Base-by-base conservation (phyloP, 2,797 vertebrate species). In the Ceryle rudis region DNA sequence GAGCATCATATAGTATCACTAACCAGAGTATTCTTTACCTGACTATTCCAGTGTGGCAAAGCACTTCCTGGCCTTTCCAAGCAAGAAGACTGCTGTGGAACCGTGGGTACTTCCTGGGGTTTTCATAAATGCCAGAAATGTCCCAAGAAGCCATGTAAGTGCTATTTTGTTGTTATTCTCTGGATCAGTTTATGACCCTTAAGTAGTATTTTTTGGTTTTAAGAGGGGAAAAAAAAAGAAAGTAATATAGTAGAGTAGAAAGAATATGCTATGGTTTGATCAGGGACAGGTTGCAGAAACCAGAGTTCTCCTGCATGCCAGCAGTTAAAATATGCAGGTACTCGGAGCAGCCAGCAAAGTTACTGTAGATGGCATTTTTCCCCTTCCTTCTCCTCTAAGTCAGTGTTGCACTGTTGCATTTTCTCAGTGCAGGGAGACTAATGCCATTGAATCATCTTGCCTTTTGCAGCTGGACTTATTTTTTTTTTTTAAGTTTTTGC, bases 111-210 rank as follows among this genome's bases (percentile, higher is more conserved):
- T 39, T 99, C 99, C 95, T 99, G 99, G 99, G 99, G 99, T 69
- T 99, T 99, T 97, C 98, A 99, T 97, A 99, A 99, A 98, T 99
- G 99, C 97, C 99, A 99, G 97, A 99, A 99, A 97, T 99, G 99
- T 98, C 99, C 99, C 82, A 99, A 99, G 96, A 99, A 99, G 97
- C 97, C 98, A 1, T 98, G 99, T 99, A 98, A 99, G 98, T 98
- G 60, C 11, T 78, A 25, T 73, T 95, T 93, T 97, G 12, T 86
- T 80, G 33, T 95, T 97, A 28, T 77, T 95, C 82, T 92, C 3
- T 72, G 39, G 15, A 73, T 82, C 44, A 71, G 18, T 90, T 87
- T 81, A 51, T 87, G 47, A 14, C 37, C 14, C 17, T 81, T 22
- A 42, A 89, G 33, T 55, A 66, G 14, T 61, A 35, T 67, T 70